Conservation (phyloP, 2,797 vertebrate species). For the Hydrocynus forskahlii region DNA sequence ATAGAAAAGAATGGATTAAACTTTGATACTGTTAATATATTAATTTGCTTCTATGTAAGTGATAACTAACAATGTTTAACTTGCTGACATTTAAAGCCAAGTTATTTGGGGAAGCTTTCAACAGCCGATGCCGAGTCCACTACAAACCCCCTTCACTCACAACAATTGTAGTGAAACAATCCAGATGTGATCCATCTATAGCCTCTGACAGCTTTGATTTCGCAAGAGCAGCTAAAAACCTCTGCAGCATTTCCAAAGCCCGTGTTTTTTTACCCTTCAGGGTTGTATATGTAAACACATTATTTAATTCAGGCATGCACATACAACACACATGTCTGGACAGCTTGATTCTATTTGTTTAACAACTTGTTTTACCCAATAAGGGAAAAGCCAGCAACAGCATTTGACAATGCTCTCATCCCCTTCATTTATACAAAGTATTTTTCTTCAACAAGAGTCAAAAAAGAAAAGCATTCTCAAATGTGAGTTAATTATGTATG, state of each 20-base stretch:
- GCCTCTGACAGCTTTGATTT: conserved; percentile 34
- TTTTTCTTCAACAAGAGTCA: neutral
- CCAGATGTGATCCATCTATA: conserved; percentile 46
- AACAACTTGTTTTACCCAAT: conserved; percentile 43
- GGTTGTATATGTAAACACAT: conserved; percentile 49
- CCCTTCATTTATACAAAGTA: neutral
- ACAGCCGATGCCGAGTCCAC: neutral
- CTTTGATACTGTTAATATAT: neutral
- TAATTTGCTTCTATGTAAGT: neutral
- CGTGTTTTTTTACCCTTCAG: conserved; percentile 37
- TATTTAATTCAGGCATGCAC: conserved; percentile 46
- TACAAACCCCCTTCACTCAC: conserved; percentile 3
- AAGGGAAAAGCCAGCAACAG: conserved; percentile 37
- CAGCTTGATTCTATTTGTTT: conserved; percentile 41
- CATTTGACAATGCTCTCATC: neutral
- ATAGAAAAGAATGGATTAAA: neutral
- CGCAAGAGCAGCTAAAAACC: conserved; percentile 33
- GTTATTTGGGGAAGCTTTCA: neutral
- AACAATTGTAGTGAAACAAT: conserved; percentile 32
- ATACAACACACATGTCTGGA: conserved; percentile 27
- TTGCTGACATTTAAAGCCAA: neutral
- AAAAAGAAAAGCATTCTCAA: neutral
- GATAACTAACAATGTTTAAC: neutral
- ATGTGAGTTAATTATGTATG: neutral
- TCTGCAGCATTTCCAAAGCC: conserved; percentile 29